Evolutionary conservation across 2,113 vertebrate genomes (phyloP), one percentile per base, ranked within the genome.

Genomic region (Marcusenius ussheri): DNA sequence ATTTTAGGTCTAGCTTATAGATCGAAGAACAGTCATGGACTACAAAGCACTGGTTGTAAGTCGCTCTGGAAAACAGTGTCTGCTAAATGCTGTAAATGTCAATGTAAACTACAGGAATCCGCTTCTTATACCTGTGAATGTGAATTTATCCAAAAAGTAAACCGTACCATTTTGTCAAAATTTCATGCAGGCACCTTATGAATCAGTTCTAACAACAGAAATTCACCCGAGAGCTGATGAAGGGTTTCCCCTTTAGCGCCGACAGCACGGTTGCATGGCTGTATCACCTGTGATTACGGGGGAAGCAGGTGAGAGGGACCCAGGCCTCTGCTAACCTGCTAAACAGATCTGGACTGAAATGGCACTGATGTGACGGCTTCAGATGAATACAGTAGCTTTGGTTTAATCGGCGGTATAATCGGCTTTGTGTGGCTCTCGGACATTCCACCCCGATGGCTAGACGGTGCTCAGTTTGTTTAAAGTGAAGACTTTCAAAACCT

Each of bases 331-430:
- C 58, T 42, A 19, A 42, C n/a, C 85, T 53, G 49, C n/a, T 58
- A 87, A 53, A 31, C 24, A 87, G 89, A 93, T 91, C 90, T 70
- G 19, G 89, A 88, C 27, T 88, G 49, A 91, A 91, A 93, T 91
- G 53, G 77, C 66, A 90, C 90, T 93, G 93, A 93, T 90, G 90
- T 93, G 92, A 93, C 50, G 66, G 77, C 50, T 47, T 42, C 39
- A 90, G 42, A 66, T 47, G n/a, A 83, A 62, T 66, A n/a, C n/a
- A n/a, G n/a, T n/a, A 42, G 92, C 88, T 92, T 83, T 85, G 51
- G 1, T 93, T 91, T 94, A 94, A 94, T 93, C 93, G 91, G 88
- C 90, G 10, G 39, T 74, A 89, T 93, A 94, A 93, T 94, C 92
- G 90, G 92, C 93, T 92, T 92, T 92, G 91, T 90, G 89, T 91